A percentile compares a stretch with the other conserved stretches of the same genome.
These are phyloP conservation scores for Drosophila greeni DNA, from an alignment of 2,888 invertebrate genomes.

Conservation along the genomic window DNA sequence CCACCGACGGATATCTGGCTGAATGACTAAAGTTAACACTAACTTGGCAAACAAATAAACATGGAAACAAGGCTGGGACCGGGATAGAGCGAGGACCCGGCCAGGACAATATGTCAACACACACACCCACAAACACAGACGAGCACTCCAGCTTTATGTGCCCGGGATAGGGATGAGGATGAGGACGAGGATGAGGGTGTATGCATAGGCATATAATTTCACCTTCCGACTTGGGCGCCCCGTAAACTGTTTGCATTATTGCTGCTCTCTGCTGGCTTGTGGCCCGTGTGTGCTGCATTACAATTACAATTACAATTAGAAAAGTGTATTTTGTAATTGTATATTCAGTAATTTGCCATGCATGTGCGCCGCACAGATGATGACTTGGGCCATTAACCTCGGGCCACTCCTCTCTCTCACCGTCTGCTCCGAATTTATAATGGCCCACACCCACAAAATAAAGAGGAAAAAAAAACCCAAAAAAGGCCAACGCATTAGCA, in stretches of 20 bases:
- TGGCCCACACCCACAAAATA: conserved; percentile 23
- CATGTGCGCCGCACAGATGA: conserved; percentile 43
- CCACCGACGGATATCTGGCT: conserved; percentile 70
- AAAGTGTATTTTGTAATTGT: conserved; percentile 69
- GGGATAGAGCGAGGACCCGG: conserved; percentile 5
- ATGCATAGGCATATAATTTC: conserved; percentile 71
- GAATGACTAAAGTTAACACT: conserved; percentile 75
- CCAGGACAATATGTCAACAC: conserved; percentile 70
- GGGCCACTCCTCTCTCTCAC: conserved; percentile 29
- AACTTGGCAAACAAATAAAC: conserved; percentile 74
- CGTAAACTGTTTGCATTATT: conserved; percentile 71
- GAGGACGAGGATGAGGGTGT: conserved; percentile 21
- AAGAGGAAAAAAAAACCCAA: conserved; percentile 1
- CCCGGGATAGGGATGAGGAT: conserved; percentile 11
- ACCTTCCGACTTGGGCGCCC: conserved; percentile 63
- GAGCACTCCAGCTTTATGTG: conserved; percentile 42
- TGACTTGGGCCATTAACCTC: conserved; percentile 41
- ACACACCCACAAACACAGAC: conserved; percentile 39
- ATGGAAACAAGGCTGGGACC: conserved; percentile 55
- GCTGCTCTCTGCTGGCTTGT: conserved; percentile 21
- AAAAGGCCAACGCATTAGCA: conserved; percentile 28
- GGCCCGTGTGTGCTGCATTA: conserved; percentile 67
- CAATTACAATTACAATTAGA: conserved; percentile 65
- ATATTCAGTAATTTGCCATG: conserved; percentile 60
- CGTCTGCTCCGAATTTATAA: conserved; percentile 4